These are phyloP conservation scores for Halocaridina rubra DNA, from an alignment of 2,888 invertebrate species.

Conservation along the genomic window DNA sequence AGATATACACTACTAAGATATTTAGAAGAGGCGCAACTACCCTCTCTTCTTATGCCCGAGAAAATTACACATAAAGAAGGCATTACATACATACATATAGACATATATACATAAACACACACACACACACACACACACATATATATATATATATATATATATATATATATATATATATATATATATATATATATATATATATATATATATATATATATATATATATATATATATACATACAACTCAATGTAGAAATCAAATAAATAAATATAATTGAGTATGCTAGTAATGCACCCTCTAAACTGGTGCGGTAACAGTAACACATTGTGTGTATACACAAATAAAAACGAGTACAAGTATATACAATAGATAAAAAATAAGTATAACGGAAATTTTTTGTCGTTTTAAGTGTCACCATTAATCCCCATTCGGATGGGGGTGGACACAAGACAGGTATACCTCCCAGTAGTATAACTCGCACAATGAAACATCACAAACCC, in stretches of 20 bases:
- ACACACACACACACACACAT: background rate
- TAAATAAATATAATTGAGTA: background rate
- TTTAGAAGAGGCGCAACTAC: no score
- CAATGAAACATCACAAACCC: no score
- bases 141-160: background rate
- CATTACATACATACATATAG: background rate
- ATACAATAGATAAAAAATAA: background rate
- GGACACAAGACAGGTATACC: no score
- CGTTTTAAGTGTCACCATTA: no score
- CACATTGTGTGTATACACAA: no score
- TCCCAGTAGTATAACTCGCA: no score
- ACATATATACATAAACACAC: background rate
- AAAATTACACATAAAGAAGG: background rate
- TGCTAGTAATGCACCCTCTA: no score
- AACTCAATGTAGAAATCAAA: background rate
- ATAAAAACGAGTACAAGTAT: background rate
- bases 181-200: constrained; percentile 45
- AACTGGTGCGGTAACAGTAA: no score
- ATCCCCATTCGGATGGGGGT: no score
- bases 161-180: constrained; percentile 30
- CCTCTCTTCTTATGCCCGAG: background rate
- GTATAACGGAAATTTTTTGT: no score
- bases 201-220: constrained; percentile 44
- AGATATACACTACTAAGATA: background rate
- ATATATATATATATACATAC: background rate